Evolutionary conservation across 2,797 vertebrate genomes (phyloP).

Genomic region (Bryconaethiops microstoma): DNA sequence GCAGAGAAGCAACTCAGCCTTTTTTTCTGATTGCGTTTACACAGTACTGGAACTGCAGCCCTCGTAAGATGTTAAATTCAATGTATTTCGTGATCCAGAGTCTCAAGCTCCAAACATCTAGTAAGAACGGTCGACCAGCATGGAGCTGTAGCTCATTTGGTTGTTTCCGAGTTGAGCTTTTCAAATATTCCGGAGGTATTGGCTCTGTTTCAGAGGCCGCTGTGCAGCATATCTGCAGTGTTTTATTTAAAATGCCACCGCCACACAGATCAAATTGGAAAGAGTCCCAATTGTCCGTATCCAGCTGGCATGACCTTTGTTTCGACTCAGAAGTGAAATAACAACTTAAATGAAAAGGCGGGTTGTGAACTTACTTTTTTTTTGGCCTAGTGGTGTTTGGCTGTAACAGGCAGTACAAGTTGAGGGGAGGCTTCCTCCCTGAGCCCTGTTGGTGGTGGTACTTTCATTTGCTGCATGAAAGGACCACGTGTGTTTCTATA

Average conservation of each 20-base stretch:
- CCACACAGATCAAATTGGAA: neutral
- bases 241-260: neutral
- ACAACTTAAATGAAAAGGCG: conserved; percentile 6
- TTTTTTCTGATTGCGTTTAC: neutral
- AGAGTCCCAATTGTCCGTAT: neutral
- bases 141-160: neutral
- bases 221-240: neutral
- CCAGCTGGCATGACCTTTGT: conserved; percentile 1
- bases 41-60: neutral
- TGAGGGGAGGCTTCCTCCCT: neutral
- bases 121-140: neutral
- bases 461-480: neutral
- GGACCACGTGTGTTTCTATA: neutral
- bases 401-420: neutral
- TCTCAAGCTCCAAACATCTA: too few relatives aligned
- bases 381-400: neutral
- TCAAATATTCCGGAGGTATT: neutral
- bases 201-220: neutral
- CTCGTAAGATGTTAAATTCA: neutral
- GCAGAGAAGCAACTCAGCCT: neutral
- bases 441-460: neutral
- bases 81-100: neutral
- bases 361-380: conserved; percentile 10
- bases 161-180: neutral
- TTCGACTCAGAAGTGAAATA: conserved; percentile 2